phyloP scores from a whole-genome alignment of 2,797 vertebrate genomes.

The Oryzias dopingdopingensis region DNA sequence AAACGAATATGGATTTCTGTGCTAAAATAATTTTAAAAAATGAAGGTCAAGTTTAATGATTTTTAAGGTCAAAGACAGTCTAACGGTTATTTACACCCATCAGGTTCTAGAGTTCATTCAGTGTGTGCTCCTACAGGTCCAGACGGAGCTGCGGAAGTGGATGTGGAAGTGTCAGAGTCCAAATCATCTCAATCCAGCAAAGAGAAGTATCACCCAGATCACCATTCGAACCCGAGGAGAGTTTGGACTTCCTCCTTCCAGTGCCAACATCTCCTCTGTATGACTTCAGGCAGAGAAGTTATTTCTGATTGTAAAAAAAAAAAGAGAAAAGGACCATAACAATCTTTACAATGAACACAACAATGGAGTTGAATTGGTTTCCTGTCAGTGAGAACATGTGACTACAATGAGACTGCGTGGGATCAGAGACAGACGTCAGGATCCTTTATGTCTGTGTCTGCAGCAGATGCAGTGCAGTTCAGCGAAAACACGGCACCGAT shows the following conservation, averaged over 20 bases:
- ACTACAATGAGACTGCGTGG: conserved; percentile 11
- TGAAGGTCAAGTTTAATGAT: no score
- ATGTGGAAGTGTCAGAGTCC: conserved; percentile 79
- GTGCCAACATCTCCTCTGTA: conserved; percentile 71
- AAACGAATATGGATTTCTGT: no score
- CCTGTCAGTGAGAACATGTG: not conserved
- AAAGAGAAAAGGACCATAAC: conserved; percentile 4
- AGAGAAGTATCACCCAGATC: conserved; percentile 77
- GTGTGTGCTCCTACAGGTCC: conserved; percentile 73
- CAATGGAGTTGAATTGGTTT: conserved; percentile 15
- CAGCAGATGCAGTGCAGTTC: not conserved
- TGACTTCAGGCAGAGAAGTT: conserved; percentile 55
- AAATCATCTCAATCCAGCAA: conserved; percentile 74
- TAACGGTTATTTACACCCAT: no score
- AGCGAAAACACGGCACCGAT: conserved; percentile 1
- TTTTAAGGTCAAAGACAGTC: no score
- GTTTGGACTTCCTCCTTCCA: conserved; percentile 56
- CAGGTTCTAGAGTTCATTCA: not conserved
- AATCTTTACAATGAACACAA: conserved; percentile 8
- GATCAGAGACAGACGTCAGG: conserved; percentile 6
- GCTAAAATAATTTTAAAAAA: no score
- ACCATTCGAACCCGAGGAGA: conserved; percentile 72
- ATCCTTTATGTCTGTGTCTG: conserved; percentile 8
- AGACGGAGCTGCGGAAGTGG: conserved; percentile 81
- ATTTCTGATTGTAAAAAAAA: not conserved